A percentile compares a stretch with the other conserved stretches of the same genome.
Conservation (phyloP, 2,113 vertebrate species). For the Galbula dea region DNA sequence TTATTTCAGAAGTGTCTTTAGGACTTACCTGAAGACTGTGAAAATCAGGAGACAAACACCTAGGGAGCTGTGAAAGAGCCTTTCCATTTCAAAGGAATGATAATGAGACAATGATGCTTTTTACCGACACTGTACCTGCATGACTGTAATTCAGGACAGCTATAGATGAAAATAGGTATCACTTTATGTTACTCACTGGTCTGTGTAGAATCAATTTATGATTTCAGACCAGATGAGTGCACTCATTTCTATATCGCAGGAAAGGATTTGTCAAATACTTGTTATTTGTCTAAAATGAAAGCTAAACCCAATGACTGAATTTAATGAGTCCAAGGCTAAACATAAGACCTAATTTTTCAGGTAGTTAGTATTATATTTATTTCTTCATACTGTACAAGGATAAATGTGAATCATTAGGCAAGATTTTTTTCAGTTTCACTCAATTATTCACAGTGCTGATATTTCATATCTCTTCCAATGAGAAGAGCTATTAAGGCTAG, state of each 20-base stretch:
- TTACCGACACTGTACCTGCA: not conserved
- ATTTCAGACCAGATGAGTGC: not conserved
- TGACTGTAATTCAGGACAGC: not conserved
- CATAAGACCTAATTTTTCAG: not conserved
- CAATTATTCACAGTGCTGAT: not conserved
- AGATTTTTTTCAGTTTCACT: not conserved
- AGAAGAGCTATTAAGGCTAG: not conserved
- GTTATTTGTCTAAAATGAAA: not conserved
- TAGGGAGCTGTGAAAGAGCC: not conserved
- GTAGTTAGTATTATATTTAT: not conserved
- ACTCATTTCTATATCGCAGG: not conserved
- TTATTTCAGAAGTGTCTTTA: slow-evolving; percentile 1
- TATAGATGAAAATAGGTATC: not conserved
- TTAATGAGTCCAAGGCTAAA: not conserved
- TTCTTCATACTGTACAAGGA: not conserved
- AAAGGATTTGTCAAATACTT: not conserved
- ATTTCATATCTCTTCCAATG: not conserved
- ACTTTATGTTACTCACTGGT: not conserved
- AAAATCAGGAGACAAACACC: not conserved
- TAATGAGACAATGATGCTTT: not conserved
- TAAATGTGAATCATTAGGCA: not conserved
- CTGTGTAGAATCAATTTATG: not conserved
- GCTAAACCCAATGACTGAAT: not conserved
- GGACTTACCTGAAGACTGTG: not conserved
- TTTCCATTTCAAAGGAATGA: not conserved